phyloP scores from a whole-genome alignment of 2,797 vertebrate genomes.

The Urocyon cinereoargenteus region DNA sequence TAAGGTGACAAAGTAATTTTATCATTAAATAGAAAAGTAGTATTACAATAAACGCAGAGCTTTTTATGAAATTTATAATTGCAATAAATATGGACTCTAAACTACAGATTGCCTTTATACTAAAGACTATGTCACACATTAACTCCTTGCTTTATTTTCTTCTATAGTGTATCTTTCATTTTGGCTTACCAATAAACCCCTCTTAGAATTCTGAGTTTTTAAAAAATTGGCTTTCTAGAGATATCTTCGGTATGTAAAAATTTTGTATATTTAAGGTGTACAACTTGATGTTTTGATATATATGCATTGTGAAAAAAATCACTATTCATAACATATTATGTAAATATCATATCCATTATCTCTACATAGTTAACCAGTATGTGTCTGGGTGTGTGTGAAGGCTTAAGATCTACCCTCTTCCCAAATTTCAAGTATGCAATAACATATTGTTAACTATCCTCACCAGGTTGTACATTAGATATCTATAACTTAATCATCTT shows the following conservation, averaged over 20 bases:
- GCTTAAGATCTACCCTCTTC: background rate
- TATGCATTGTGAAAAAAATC: conserved; percentile 8
- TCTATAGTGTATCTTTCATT: background rate
- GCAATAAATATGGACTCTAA: background rate
- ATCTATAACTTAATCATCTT: background rate
- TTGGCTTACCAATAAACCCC: background rate
- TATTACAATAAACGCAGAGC: background rate
- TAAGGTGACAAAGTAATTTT: background rate
- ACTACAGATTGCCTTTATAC: background rate
- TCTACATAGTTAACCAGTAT: background rate
- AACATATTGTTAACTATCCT: background rate
- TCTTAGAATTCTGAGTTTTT: background rate
- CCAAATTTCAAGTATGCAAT: background rate
- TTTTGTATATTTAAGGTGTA: background rate
- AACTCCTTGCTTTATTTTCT: background rate
- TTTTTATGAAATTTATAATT: conserved; percentile 25
- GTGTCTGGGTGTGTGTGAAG: background rate
- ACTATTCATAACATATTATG: background rate
- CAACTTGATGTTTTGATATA: background rate
- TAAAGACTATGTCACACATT: background rate
- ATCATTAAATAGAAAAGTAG: conserved; percentile 2
- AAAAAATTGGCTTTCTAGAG: background rate
- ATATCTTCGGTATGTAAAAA: background rate
- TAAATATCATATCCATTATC: background rate
- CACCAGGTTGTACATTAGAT: background rate